phyloP scores from a whole-genome alignment of 2,797 vertebrate genomes.

The Morelia viridis region DNA sequence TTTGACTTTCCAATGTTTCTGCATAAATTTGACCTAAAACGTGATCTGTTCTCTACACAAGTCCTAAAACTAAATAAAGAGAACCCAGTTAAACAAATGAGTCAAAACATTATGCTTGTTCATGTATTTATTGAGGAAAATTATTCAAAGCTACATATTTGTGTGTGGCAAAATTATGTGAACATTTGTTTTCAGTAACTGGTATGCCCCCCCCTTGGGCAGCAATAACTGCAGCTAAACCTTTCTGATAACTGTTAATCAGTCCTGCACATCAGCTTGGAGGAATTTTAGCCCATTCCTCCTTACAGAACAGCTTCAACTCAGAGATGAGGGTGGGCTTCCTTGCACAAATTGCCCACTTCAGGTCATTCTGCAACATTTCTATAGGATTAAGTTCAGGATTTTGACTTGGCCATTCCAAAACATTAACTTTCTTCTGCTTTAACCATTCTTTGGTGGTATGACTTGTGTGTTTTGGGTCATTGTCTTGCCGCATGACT shows the following conservation, averaged over 20 bases:
- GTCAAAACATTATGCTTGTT: neutral
- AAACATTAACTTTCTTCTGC: neutral
- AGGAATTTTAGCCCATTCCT: neutral
- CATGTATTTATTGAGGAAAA: neutral
- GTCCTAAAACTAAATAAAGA: neutral
- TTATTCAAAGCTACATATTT: neutral
- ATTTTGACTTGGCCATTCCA: neutral
- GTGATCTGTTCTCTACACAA: neutral
- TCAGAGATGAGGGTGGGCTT: neutral
- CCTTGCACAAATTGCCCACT: neutral
- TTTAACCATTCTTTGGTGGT: neutral
- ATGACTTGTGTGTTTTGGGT: too few species aligned
- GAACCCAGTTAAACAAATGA: neutral
- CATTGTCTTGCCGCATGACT: too few species aligned
- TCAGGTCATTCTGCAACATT: neutral
- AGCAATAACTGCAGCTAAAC: too few species aligned
- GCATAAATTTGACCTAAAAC: neutral
- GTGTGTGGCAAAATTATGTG: neutral
- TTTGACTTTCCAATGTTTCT: neutral
- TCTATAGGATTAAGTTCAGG: neutral
- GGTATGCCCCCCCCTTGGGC: neutral
- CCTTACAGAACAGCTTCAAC: neutral
- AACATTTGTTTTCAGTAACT: neutral
- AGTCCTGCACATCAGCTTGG: neutral
- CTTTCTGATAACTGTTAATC: neutral